These are phyloP conservation scores for Scalopus aquaticus DNA, from an alignment of 2,113 vertebrate genomes.

Conservation along the genomic window DNA sequence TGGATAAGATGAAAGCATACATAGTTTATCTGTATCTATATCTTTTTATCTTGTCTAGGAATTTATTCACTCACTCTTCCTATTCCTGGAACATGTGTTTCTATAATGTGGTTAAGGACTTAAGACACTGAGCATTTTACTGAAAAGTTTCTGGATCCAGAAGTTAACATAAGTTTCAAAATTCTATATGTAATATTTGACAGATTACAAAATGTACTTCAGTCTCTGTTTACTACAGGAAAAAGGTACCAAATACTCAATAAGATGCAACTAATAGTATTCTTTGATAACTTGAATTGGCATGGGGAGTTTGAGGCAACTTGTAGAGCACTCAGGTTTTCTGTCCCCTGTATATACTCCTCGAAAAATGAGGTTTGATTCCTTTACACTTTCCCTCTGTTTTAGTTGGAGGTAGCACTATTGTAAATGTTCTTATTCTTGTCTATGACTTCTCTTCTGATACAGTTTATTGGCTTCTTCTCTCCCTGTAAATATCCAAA, in stretches of 20 bases:
- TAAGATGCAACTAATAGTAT: not conserved
- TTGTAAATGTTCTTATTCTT: not conserved
- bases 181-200: not conserved
- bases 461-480: not conserved
- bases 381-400: not conserved
- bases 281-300: not conserved
- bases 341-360: not conserved
- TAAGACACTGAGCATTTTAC: not conserved
- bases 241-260: not conserved
- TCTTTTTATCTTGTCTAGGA: not conserved
- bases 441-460: not conserved
- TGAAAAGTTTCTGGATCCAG: not conserved
- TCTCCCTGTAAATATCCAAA: not conserved
- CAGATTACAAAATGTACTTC: conserved; percentile 4
- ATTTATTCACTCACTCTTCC: not conserved
- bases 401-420: not conserved
- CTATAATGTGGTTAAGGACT: not conserved
- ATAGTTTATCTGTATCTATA: not conserved
- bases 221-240: not conserved
- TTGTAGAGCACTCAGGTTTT: not conserved
- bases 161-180: not conserved
- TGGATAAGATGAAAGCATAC: too few relatives aligned
- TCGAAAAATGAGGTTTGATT: not conserved
- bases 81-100: not conserved
- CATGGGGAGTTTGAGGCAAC: not conserved